Base-by-base conservation (phyloP, 2,888 invertebrate species). In the Cryptocephalus moraei region DNA sequence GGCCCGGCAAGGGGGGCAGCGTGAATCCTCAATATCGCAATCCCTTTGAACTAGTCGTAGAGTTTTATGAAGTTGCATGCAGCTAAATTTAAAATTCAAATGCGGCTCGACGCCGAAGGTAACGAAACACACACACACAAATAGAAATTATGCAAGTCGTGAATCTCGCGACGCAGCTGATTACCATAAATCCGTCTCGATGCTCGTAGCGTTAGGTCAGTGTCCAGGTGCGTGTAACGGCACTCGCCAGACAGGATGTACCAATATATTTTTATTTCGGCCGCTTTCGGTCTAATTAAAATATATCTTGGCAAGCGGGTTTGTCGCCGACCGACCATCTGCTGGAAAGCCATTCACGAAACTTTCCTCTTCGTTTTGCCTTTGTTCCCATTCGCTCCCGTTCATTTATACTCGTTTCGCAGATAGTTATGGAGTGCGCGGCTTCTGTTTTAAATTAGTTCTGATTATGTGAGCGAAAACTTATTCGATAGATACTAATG, bases 321-420 rank as follows among this genome's bases (percentile, higher is more conserved):
- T 43, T 49, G 49, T 43, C 45, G 22, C 22, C 22, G 22, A 22
- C 36, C 45, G 46, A 33, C 46, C 46, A 44, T 48, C 45, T 45
- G 48, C 43, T 48, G 48, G 44, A 48, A 48, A 45, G 46, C 41
- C 46, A 46, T 46, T 46, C 46, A 46, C 42, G n/a, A 36, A 38
- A 11, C 32, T 31, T 22, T 6, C 22, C 22, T 22, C 22, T 22
- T 22, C 22, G 22, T 32, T 31, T 40, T 40, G 40, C 41, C 36
- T 32, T 36, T 42, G 38, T 46, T 46, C 31, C 43, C 41, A 39
- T 38, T 42, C 45, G 31, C 39, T 22, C n/a, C 34, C 33, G 42
- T 46, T 39, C 46, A 46, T 42, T 46, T 42, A 42, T 42, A 46
- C 38, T 36, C 42, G 32, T 45, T 39, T 32, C 12, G 9, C 22